Base-by-base conservation (phyloP, 2,888 invertebrate species). In the Epistrophe grossulariae region DNA sequence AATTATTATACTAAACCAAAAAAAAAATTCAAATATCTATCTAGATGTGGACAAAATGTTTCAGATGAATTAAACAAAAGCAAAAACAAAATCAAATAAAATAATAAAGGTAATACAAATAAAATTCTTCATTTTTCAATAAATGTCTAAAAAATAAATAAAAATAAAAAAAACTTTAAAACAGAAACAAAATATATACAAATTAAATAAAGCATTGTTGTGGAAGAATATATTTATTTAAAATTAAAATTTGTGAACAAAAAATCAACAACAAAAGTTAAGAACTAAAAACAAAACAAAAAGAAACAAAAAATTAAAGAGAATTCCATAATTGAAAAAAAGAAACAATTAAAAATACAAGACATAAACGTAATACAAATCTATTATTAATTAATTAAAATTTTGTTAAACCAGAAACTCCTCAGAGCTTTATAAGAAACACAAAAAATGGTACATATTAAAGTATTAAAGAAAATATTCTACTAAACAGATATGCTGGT, bases 371-470 rank as follows among this genome's bases (percentile, higher is more conserved):
- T 76, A 80, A 70, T 72, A 78, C 64, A 78, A 73, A 52, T 68
- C 19, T 45, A 35, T 68, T 68, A 77, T 83, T 78, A 83, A 38
- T 71, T 64, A 80, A 80, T 64, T 79, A 70, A 71, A 79, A 83
- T 83, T 87, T 87, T 83, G 83, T 87, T 87, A 83, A 83, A 87
- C 87, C 87, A 83, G 78, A 83, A 83, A 83, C 76, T 83, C 76
- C 79, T 87, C 83, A 87, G 87, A 87, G 87, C 87, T 87, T 87
- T 87, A 87, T 87, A 83, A 87, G 82, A 80, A 85, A 82, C 78
- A 85, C 81, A 84, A 84, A 62, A 70, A 79, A 82, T 74, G 78
- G 68, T 78, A 82, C 81, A 81, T 85, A 85, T 81, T 81, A 78
- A 85, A 85, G 84, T 81, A 85, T 85, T 85, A 85, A 81, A 85